These are phyloP conservation scores for Gopherus flavomarginatus DNA, from an alignment of 2,113 vertebrate species.

Conservation along the genomic window DNA sequence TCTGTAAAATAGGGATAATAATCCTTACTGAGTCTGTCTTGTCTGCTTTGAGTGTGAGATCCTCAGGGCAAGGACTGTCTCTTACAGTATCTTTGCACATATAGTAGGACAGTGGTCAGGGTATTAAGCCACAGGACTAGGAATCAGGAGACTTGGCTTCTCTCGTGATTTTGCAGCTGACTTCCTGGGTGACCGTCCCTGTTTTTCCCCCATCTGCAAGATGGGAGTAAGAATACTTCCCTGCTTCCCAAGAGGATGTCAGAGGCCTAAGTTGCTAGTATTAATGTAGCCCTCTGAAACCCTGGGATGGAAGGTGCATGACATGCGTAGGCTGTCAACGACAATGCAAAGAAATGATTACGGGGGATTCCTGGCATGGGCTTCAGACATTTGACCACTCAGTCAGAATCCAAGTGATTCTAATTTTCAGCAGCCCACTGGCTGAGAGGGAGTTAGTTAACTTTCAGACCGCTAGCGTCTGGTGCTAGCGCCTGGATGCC, in stretches of 20 bases:
- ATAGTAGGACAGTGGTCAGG: not conserved
- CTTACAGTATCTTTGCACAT: not conserved
- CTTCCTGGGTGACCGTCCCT: not conserved
- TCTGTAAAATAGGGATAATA: not conserved
- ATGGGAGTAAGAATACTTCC: not conserved
- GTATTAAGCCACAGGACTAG: not conserved
- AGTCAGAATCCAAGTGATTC: fast-evolving
- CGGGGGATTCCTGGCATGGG: not conserved
- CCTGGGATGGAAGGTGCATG: not conserved
- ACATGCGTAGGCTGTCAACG: not conserved
- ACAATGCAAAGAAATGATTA: not conserved
- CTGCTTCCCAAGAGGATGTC: not conserved
- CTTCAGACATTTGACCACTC: not conserved
- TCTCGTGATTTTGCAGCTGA: not conserved
- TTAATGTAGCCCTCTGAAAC: not conserved
- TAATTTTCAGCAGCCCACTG: not conserved
- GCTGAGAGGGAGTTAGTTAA: not conserved
- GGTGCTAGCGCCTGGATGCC: too few species aligned
- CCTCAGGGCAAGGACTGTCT: not conserved
- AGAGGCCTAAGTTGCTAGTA: not conserved
- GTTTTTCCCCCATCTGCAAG: not conserved
- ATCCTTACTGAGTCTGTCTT: not conserved
- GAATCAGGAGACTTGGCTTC: not conserved
- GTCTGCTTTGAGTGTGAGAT: not conserved
- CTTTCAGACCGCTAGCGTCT: not conserved